Base-by-base conservation (phyloP, 2,113 vertebrate species). In the Enhydra lutris region DNA sequence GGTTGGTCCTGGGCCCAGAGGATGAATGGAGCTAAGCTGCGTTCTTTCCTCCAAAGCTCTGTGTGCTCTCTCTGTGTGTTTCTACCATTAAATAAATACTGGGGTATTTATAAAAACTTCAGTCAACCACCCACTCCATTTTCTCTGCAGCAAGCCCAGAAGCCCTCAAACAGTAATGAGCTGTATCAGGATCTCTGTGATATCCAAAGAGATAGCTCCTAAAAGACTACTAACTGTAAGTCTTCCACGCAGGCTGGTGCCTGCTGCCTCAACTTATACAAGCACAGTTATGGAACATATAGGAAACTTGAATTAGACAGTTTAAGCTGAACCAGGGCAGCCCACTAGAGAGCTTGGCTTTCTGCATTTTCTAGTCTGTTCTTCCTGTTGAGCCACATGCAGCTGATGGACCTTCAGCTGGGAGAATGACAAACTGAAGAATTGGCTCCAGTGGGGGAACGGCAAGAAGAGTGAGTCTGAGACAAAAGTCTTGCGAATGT, bases 81-180 rank as follows among this genome's bases (percentile, higher is more conserved):
- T 96, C 88, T 94, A 95, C 93, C 78, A 31, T 94, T 93, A 94
- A 97, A 82, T 93, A 93, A 97, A 97, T 92, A 84, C 96, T 86
- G 86, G 96, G 91, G 93, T 97, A 91, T 98, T 97, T 97, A 86
- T 94, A 94, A 97, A 96, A 76, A 89, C 93, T 95, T 92, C 91
- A 89, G 98, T 93, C 95, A 94, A 91, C 89, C 81, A 91, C 96
- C 83, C 96, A 90, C 96, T 76, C 79, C 79, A 24, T 86, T 95
- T 93, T 89, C 86, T 86, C 82, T 52, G 61, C 86, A 18, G 4
- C 42, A 10, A 74, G 82, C 82, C 50, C 85, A 59, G 61, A 59
- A 83, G n/a, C 39, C 52, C 86, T 83, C 65, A 34, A 34, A 91
- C 80, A 82, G 76, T 94, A 82, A 94, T 86, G 89, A 84, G 74